A percentile compares a stretch with the other conserved stretches of the same genome.
Evolutionary conservation across 2,113 vertebrate genomes (phyloP).

Genomic region (Rousettus leschenaultii): DNA sequence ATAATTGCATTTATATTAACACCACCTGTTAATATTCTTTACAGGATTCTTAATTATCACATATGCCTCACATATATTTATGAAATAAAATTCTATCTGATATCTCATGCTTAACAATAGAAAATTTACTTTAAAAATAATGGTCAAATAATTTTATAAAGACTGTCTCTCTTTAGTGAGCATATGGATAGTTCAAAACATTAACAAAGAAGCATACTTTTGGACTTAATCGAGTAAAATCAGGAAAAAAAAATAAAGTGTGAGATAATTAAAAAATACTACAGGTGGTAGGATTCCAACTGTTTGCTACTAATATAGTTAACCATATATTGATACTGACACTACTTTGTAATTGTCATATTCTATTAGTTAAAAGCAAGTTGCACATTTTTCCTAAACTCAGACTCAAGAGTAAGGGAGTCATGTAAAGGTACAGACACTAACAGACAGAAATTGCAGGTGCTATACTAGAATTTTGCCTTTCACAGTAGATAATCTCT

Average conservation of each 20-base stretch:
- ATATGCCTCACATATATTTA: background rate
- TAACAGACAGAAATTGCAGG: background rate
- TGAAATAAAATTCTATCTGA: conserved; percentile 12
- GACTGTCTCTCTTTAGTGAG: background rate
- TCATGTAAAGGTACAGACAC: background rate
- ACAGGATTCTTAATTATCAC: background rate
- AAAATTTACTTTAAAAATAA: conserved; percentile 1
- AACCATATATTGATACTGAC: background rate
- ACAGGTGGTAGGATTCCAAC: background rate
- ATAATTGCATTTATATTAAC: background rate
- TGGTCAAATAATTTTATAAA: background rate
- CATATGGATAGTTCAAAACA: background rate
- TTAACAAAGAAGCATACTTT: background rate
- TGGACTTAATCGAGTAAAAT: background rate
- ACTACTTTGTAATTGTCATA: background rate
- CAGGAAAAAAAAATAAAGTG: background rate
- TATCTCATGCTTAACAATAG: background rate
- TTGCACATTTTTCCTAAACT: background rate
- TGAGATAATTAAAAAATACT: background rate
- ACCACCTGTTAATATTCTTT: background rate
- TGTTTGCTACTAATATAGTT: background rate
- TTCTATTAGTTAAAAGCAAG: background rate
- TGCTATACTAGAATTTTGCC: background rate
- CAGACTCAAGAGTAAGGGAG: background rate
- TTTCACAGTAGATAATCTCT: background rate